A percentile compares a stretch with the other conserved stretches of the same genome.
Evolutionary conservation across 2,113 vertebrate genomes (phyloP).

Genomic region (Atherinomorus stipes): DNA sequence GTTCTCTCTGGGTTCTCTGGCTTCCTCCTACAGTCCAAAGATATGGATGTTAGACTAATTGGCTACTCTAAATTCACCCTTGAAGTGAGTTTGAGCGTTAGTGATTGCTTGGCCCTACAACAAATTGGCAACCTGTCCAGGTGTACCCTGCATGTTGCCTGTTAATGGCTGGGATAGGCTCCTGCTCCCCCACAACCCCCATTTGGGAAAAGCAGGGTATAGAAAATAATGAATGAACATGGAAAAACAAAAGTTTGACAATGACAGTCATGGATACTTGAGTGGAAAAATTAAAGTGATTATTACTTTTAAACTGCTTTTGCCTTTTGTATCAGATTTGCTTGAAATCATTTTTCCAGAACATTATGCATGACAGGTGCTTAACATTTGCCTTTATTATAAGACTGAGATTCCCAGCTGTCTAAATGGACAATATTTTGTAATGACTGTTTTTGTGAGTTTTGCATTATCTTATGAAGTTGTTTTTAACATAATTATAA

Average conservation of each 20-base stretch:
- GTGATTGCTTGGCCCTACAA: too few species aligned
- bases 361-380: neutral
- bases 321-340: slow-evolving; percentile 11
- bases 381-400: slow-evolving; percentile 4
- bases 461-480: neutral
- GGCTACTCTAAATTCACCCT: too few species aligned
- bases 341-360: slow-evolving; percentile 4
- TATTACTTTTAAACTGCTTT: slow-evolving; percentile 3
- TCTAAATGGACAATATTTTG: slow-evolving; percentile 20
- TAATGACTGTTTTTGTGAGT: neutral
- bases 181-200: too few species aligned
- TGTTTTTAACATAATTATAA: slow-evolving; percentile 13
- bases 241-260: slow-evolving; percentile 12
- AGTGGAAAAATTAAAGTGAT: neutral
- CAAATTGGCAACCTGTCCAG: too few species aligned
- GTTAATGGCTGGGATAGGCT: too few species aligned
- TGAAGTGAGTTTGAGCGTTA: too few species aligned
- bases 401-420: neutral
- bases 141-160: too few species aligned
- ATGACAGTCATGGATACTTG: neutral
- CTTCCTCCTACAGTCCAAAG: too few species aligned
- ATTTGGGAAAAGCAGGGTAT: too few species aligned
- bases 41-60: too few species aligned
- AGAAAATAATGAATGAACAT: too few species aligned
- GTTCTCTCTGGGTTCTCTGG: too few species aligned